These are phyloP conservation scores for Odocoileus hemionus DNA, from an alignment of 2,113 vertebrate genomes.

Conservation along the genomic window DNA sequence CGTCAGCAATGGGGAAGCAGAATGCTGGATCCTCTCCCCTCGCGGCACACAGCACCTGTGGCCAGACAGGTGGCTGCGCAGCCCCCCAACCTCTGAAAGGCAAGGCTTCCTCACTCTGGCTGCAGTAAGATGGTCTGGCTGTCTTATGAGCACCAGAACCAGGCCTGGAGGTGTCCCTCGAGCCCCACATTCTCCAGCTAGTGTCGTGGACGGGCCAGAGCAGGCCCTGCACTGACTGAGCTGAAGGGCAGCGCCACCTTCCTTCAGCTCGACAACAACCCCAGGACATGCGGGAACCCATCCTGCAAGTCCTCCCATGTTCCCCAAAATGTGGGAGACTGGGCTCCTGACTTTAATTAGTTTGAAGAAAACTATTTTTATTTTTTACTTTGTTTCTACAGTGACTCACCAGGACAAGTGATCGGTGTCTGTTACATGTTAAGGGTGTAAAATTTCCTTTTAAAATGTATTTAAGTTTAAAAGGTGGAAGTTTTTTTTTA, in stretches of 20 bases:
- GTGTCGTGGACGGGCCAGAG: not conserved
- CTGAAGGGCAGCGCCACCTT: not conserved
- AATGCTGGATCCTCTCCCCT: not conserved
- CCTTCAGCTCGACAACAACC: not conserved
- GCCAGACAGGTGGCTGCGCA: not conserved
- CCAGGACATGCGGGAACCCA: not conserved
- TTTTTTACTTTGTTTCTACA: not conserved
- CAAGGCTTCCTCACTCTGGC: not conserved
- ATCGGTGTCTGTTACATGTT: not conserved
- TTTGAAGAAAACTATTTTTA: not conserved
- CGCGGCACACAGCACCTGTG: not conserved
- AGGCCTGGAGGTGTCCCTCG: not conserved
- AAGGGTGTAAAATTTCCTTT: not conserved
- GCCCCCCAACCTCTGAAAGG: not conserved
- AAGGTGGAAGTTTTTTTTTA: not conserved
- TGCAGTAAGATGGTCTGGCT: not conserved
- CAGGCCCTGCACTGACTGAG: accelerated
- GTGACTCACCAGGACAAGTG: not conserved
- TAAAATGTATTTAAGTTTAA: not conserved
- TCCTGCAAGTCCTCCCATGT: not conserved
- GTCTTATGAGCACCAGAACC: not conserved
- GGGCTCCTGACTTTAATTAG: not conserved
- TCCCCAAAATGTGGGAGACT: accelerated
- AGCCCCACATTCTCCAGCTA: not conserved
- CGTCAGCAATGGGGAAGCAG: not conserved